These are phyloP conservation scores for Temnothorax unifasciatus DNA, from an alignment of 2,888 invertebrate genomes.

Conservation along the genomic window DNA sequence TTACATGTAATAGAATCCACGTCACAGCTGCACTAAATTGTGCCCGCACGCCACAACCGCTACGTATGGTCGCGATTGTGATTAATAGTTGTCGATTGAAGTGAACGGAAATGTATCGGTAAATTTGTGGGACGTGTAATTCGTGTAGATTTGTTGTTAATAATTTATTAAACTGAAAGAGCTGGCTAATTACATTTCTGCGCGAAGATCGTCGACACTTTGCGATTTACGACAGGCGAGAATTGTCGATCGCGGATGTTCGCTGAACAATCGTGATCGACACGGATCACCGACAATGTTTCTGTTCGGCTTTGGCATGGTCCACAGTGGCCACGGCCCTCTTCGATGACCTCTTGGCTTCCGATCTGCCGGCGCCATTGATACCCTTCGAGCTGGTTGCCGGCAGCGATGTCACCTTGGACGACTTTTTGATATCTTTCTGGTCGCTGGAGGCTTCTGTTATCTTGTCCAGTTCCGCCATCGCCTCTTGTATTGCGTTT, in stretches of 20 bases:
- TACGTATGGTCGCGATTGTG: neutral
- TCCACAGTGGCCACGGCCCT: conserved; percentile 70
- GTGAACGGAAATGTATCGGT: conserved; percentile 17
- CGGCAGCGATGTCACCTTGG: conserved; percentile 57
- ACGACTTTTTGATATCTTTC: conserved; percentile 59
- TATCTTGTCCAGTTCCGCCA: conserved; percentile 92
- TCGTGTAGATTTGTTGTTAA: conserved; percentile 16
- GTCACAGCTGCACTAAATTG: neutral
- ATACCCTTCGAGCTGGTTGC: conserved; percentile 61
- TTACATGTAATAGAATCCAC: conserved; percentile 8
- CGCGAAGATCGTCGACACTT: conserved; percentile 16
- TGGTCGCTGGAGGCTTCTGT: conserved; percentile 71
- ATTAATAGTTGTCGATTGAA: neutral
- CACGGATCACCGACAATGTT: conserved; percentile 71
- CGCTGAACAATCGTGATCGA: conserved; percentile 22
- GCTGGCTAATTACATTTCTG: conserved; percentile 44
- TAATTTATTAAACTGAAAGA: conserved; percentile 47
- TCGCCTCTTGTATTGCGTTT: conserved; percentile 97
- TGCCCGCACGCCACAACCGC: neutral
- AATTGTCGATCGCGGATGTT: neutral
- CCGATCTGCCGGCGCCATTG: conserved; percentile 68
- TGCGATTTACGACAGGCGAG: neutral
- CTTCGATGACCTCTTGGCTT: conserved; percentile 75
- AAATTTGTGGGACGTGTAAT: conserved; percentile 38
- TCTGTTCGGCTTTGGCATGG: conserved; percentile 67